phyloP scores from a whole-genome alignment of 2,888 invertebrate genomes.

The Hypomecis punctinalis region DNA sequence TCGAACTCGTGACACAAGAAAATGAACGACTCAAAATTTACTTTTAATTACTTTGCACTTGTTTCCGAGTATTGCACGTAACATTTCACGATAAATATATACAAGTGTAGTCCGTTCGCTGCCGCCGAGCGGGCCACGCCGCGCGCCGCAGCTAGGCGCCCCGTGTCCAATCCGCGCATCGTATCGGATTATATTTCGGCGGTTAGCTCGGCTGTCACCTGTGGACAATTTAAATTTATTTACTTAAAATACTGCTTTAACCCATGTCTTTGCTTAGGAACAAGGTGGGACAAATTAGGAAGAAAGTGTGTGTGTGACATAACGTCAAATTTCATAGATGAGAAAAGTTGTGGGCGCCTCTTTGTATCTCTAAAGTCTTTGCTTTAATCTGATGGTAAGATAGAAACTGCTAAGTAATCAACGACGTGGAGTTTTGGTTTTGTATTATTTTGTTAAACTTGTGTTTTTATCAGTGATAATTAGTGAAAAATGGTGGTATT shows the following conservation, averaged over 20 bases:
- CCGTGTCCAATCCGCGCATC: conserved; percentile 51
- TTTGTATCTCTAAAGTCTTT: too few relatives aligned
- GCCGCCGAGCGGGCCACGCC: neutral
- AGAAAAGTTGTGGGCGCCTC: too few relatives aligned
- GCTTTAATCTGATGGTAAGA: too few relatives aligned
- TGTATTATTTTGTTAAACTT: too few relatives aligned
- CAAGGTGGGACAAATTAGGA: too few relatives aligned
- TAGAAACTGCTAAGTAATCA: too few relatives aligned
- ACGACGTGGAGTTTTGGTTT: too few relatives aligned
- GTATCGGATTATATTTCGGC: conserved; percentile 63
- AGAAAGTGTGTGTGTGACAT: too few relatives aligned
- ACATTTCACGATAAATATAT: conserved; percentile 65
- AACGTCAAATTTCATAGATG: too few relatives aligned
- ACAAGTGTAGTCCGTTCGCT: conserved; percentile 48
- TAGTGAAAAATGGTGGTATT: too few relatives aligned
- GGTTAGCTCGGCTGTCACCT: conserved; percentile 66
- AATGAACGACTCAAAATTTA: conserved; percentile 55
- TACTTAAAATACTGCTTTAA: neutral
- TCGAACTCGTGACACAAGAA: conserved; percentile 53
- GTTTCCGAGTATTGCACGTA: conserved; percentile 70
- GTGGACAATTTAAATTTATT: conserved; percentile 33
- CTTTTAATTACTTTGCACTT: conserved; percentile 58
- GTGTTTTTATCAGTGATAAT: too few relatives aligned
- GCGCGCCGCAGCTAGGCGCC: neutral
- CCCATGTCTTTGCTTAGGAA: too few relatives aligned